Conservation (phyloP, 2,797 vertebrate genomes). For the Xiphorhynchus erythropygius region DNA sequence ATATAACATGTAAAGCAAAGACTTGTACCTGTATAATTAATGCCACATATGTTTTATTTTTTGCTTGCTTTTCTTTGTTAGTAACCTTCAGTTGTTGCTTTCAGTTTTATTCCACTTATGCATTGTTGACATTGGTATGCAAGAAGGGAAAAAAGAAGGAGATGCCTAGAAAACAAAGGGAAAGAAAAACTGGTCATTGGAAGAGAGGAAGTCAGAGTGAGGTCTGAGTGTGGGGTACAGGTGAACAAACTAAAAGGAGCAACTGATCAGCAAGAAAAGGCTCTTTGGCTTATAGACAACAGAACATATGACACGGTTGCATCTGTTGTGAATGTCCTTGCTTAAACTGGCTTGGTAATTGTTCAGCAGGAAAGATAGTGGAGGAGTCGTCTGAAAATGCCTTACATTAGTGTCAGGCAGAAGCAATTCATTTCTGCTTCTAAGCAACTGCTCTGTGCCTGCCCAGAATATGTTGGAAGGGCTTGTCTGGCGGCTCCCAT, state of each 20-base stretch:
- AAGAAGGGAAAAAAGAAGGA: not conserved
- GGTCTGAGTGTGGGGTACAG: not conserved
- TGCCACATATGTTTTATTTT: not conserved
- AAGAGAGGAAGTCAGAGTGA: not conserved
- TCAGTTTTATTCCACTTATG: not conserved
- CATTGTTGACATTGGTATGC: not conserved
- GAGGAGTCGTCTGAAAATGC: not conserved
- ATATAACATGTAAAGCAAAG: not conserved
- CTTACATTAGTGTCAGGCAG: not conserved
- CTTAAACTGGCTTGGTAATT: not conserved
- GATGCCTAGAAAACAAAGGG: not conserved
- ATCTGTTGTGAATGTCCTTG: not conserved
- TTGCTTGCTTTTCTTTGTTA: not conserved
- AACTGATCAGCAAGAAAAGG: not conserved
- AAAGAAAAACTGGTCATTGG: not conserved
- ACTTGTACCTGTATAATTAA: constrained; percentile 2
- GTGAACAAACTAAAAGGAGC: not conserved
- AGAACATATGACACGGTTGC: not conserved
- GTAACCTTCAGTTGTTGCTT: not conserved
- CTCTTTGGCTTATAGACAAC: not conserved
- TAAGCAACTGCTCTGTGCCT: not conserved
- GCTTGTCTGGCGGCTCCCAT: accelerated
- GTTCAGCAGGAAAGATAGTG: not conserved
- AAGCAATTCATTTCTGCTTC: not conserved
- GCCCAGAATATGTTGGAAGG: not conserved